Percentiles rank a stretch among this genome's conserved stretches.
Evolutionary conservation across 2,113 vertebrate genomes (phyloP).

Genomic region (Isichthys henryi): DNA sequence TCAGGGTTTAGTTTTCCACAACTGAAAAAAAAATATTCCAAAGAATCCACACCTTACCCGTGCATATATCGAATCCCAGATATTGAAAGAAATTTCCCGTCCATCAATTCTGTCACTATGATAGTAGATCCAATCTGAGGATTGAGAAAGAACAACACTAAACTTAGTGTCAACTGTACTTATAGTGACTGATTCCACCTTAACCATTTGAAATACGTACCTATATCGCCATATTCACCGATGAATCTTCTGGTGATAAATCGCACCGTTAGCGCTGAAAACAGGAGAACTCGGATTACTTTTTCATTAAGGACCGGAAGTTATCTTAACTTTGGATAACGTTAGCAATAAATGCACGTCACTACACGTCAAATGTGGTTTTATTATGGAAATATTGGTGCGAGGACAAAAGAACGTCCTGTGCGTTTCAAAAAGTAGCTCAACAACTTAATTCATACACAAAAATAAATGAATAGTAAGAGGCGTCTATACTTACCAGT

Average conservation of each 20-base stretch:
- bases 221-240: constrained; percentile 71
- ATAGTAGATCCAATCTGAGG: constrained; percentile 69
- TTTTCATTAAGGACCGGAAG: neutral
- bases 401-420: neutral
- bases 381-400: neutral
- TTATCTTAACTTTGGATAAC: neutral
- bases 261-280: constrained; percentile 67
- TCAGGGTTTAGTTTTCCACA: neutral
- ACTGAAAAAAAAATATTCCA: neutral
- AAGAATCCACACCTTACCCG: constrained; percentile 51
- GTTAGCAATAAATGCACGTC: neutral
- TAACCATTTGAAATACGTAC: constrained; percentile 43
- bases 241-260: constrained; percentile 73
- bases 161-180: neutral
- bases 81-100: constrained; percentile 65
- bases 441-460: neutral
- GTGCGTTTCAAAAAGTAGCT: neutral
- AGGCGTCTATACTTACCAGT: constrained; percentile 35
- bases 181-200: neutral
- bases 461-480: neutral
- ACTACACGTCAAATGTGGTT: neutral
- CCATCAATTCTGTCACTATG: constrained; percentile 64
- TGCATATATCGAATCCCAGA: constrained; percentile 66
- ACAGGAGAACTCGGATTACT: neutral
- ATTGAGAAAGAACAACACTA: neutral